phyloP scores from a whole-genome alignment of 2,797 vertebrate genomes.

The Alca torda region DNA sequence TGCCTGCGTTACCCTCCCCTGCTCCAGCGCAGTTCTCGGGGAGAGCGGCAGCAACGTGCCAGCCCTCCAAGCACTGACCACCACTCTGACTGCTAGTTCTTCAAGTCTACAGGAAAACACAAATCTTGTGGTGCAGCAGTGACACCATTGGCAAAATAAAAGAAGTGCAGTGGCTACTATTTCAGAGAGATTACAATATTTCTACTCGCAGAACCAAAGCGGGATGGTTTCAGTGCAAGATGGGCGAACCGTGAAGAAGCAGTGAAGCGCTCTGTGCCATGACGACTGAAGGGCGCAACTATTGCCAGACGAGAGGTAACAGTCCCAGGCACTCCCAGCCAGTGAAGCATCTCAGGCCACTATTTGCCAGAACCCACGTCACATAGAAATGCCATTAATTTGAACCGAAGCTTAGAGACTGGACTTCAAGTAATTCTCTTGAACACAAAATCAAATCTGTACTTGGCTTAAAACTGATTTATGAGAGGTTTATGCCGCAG shows the following conservation, averaged over 20 bases:
- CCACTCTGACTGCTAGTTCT: not conserved
- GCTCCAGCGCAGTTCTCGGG: accelerated
- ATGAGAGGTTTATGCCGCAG: not conserved
- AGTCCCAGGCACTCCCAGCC: not conserved
- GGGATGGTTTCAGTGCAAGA: not conserved
- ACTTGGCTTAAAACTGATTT: not conserved
- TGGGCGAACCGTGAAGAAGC: accelerated
- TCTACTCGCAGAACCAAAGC: accelerated
- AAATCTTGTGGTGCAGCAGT: slow-evolving; percentile 66
- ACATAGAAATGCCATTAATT: accelerated
- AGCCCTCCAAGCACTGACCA: accelerated
- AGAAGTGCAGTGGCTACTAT: slow-evolving; percentile 53
- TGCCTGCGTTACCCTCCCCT: not conserved
- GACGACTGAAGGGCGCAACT: accelerated
- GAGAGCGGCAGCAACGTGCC: accelerated
- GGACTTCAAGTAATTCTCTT: too few species aligned
- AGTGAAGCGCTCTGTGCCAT: accelerated
- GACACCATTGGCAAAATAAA: slow-evolving; percentile 68
- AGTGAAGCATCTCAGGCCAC: accelerated
- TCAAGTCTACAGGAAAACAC: not conserved
- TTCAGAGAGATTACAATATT: not conserved
- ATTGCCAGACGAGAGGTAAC: not conserved
- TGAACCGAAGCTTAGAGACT: not conserved
- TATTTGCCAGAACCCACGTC: accelerated
- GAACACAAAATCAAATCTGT: not conserved